Evolutionary conservation across 2,113 vertebrate genomes (phyloP).

Genomic region (Prunella fulvescens): DNA sequence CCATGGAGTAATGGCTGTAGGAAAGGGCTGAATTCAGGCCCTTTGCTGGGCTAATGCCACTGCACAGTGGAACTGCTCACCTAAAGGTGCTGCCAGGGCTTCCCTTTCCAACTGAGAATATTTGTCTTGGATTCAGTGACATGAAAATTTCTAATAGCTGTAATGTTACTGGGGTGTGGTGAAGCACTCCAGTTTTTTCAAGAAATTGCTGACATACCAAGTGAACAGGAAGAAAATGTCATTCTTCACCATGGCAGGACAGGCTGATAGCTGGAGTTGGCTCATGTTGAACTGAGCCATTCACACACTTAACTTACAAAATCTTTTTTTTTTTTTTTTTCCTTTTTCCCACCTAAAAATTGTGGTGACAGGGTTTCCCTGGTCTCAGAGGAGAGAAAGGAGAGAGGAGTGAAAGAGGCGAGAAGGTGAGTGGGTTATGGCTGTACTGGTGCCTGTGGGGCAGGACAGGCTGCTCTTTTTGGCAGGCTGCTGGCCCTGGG

Average conservation of each 20-base stretch:
- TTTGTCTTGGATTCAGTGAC: background rate
- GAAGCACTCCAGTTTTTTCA: background rate
- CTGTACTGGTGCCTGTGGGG: background rate
- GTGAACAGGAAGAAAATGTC: background rate
- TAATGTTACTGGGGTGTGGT: background rate
- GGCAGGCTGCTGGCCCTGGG: background rate
- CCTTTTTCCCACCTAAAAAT: background rate
- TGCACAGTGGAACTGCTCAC: background rate
- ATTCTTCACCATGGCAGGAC: background rate
- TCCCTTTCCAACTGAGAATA: background rate
- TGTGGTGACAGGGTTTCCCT: conserved; percentile 85
- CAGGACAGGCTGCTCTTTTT: background rate
- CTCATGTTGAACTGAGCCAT: background rate
- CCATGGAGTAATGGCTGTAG: background rate
- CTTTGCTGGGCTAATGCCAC: background rate
- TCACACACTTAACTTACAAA: background rate
- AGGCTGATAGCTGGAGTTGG: background rate
- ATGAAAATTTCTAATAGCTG: background rate
- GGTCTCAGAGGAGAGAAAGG: conserved; percentile 90
- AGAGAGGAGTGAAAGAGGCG: conserved; percentile 86
- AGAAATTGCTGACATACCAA: background rate
- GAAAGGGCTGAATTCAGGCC: background rate
- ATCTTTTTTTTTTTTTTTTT: background rate
- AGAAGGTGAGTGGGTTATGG: conserved; percentile 78
- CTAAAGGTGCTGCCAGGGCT: background rate